Percentiles rank a stretch among this genome's conserved stretches.
These are phyloP conservation scores for Batillaria attramentaria DNA, from an alignment of 1,140 invertebrate genomes.

Conservation along the genomic window DNA sequence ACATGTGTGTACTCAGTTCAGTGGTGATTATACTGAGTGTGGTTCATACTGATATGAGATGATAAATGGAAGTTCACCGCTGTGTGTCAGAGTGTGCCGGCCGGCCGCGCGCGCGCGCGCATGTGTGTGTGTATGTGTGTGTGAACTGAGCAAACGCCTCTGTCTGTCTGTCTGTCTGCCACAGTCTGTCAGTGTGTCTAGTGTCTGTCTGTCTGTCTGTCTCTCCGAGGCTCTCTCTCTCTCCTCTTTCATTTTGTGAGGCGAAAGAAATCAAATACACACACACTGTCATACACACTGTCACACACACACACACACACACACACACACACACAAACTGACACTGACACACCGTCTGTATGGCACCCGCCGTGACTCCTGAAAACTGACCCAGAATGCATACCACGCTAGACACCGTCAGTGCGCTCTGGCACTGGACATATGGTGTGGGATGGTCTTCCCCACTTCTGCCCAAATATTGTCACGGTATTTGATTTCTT, in stretches of 20 bases:
- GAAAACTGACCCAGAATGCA: neutral
- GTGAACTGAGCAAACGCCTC: neutral
- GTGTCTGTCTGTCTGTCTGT: constrained; percentile 8
- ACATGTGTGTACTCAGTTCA: neutral
- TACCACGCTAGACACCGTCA: neutral
- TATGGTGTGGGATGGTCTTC: no score
- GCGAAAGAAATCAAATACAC: no score
- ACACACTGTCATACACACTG: neutral
- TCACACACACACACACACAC: neutral
- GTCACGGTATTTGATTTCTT: no score
- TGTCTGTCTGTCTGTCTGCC: neutral
- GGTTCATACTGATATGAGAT: no score
- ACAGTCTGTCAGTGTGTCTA: neutral
- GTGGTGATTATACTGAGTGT: no score
- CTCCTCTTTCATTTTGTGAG: neutral
- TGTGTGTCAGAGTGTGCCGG: neutral
- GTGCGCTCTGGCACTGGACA: neutral
- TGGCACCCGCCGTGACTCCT: neutral
- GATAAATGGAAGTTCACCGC: neutral
- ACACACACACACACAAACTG: no score
- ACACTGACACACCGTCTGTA: neutral
- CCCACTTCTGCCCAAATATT: no score
- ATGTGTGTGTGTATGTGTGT: neutral
- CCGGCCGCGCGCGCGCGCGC: neutral
- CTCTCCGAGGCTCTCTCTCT: neutral